Evolutionary conservation across 2,888 invertebrate genomes (phyloP), one percentile per base, ranked within the genome.

Genomic region (Mythimna pallens): DNA sequence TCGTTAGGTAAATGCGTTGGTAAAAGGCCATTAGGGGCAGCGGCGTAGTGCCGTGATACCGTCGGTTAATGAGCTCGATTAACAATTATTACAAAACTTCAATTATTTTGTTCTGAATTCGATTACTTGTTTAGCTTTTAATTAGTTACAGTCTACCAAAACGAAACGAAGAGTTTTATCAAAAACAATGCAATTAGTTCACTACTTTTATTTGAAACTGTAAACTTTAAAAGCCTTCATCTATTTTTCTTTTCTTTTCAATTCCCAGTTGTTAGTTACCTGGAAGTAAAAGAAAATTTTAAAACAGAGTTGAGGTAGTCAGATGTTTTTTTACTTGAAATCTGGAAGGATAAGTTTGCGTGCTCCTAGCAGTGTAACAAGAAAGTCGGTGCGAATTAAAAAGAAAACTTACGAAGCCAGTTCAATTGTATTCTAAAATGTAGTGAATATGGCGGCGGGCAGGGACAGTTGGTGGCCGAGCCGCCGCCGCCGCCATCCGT

Each of bases 11-110:
- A 85, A 88, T 84, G 86, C 80, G 85, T 83, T 80, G 82, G 86
- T 88, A 86, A 86, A 88, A 88, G 82, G 83, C 86, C 84, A 88
- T 91, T 90, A 88, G 83, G 83, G 80, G 78, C 82, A 86, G 83
- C 82, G 84, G 83, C 70, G 82, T 73, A 82, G 76, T 78, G 85
- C 83, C 83, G 86, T 88, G 89, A 89, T 86, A 87, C 73, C 82
- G 85, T 81, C 82, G 83, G 82, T 83, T 90, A 90, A 90, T 88
- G 87, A 82, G 85, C 86, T 78, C 86, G 86, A 89, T 91, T 91
- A 89, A 88, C 86, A 83, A 81, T 89, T 88, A 89, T n/a, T n/a
- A n/a, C n/a, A 87, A 88, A 87, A 82, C 80, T 81, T 69, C 78
- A 85, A 86, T 89, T 88, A 89, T 73, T 83, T 85, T 87, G 82